Percentiles rank a stretch among this genome's conserved stretches.
Evolutionary conservation across 2,888 invertebrate genomes (phyloP).

Genomic region (Pegoplata infirma): DNA sequence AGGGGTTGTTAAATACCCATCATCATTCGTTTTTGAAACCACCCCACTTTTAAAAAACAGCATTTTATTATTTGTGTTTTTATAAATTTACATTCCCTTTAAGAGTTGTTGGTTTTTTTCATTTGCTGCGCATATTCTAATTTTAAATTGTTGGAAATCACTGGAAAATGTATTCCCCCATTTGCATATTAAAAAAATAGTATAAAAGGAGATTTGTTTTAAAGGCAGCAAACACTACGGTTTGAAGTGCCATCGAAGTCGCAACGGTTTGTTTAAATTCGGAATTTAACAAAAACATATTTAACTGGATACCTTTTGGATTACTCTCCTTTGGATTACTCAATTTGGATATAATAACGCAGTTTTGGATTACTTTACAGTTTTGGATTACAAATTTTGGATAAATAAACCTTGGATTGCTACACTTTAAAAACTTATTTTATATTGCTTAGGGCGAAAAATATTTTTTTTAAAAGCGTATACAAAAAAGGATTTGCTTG

Average conservation of each 20-base stretch:
- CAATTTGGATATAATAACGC: neutral
- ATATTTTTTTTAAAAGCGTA: too few relatives aligned
- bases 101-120: neutral
- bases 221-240: slow-evolving; percentile 47
- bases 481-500: too few relatives aligned
- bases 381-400: neutral
- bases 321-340: neutral
- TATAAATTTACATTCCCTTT: neutral
- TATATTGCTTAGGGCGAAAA: too few relatives aligned
- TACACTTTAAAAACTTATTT: too few relatives aligned
- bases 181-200: slow-evolving; percentile 32
- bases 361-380: neutral
- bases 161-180: slow-evolving; percentile 42
- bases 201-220: slow-evolving; percentile 63
- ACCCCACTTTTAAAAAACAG: neutral
- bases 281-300: too few relatives aligned
- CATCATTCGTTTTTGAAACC: neutral
- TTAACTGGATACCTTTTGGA: too few relatives aligned
- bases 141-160: slow-evolving; percentile 70
- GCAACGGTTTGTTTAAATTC: slow-evolving; percentile 9
- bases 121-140: slow-evolving; percentile 73
- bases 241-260: slow-evolving; percentile 26
- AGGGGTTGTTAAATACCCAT: slow-evolving; percentile 8
- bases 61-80: neutral
- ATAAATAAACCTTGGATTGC: too few relatives aligned